Conservation (phyloP, 2,888 invertebrate species). For the Apamea anceps region DNA sequence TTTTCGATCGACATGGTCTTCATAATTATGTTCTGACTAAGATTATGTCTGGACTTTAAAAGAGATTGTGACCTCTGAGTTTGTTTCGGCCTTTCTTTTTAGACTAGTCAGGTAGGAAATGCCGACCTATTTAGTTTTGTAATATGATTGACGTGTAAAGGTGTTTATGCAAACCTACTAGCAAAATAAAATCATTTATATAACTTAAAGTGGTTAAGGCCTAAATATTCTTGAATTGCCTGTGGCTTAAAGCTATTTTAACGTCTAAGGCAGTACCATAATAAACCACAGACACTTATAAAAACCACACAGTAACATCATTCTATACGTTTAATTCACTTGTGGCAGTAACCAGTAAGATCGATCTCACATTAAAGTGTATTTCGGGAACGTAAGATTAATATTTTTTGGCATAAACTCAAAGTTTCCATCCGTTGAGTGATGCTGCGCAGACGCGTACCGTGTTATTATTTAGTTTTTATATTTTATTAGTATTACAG, state of each 20-base stretch:
- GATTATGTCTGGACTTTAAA: too few relatives aligned
- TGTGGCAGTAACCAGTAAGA: slow-evolving; percentile 74
- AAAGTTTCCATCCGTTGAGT: slow-evolving; percentile 75
- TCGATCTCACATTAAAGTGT: slow-evolving; percentile 86
- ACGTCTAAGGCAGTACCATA: not conserved
- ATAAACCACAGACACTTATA: not conserved
- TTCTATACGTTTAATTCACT: slow-evolving; percentile 56
- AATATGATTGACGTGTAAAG: too few relatives aligned
- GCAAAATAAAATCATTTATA: too few relatives aligned
- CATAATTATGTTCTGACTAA: too few relatives aligned
- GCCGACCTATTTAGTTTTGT: too few relatives aligned
- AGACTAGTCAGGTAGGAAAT: too few relatives aligned
- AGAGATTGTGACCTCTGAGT: too few relatives aligned
- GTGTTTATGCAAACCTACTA: too few relatives aligned
- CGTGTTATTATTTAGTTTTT: slow-evolving; percentile 29
- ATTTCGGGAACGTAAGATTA: slow-evolving; percentile 85
- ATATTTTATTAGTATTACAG: slow-evolving; percentile 48
- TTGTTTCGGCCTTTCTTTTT: too few relatives aligned
- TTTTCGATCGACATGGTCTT: too few relatives aligned
- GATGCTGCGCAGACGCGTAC: slow-evolving; percentile 59
- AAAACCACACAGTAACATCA: slow-evolving; percentile 15
- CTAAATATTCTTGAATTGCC: not conserved
- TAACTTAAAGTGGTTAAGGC: not conserved
- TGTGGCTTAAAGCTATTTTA: not conserved
- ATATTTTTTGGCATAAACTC: slow-evolving; percentile 88